These are phyloP conservation scores for Nemoura dubitans DNA, from an alignment of 2,888 invertebrate species.

Conservation along the genomic window DNA sequence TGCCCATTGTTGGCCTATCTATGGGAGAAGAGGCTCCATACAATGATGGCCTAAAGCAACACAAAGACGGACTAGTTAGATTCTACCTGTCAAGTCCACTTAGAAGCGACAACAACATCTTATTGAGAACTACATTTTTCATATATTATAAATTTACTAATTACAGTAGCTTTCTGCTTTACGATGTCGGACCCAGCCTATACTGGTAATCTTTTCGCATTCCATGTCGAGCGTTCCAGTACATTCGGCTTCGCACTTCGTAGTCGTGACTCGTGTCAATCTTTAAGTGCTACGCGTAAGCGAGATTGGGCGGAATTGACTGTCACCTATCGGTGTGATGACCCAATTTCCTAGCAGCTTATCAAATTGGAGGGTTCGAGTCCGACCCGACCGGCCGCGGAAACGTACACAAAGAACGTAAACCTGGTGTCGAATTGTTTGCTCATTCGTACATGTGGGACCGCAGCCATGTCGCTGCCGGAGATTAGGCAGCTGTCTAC, in stretches of 20 bases:
- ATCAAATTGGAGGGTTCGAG: background rate
- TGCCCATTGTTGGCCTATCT: conserved; percentile 7
- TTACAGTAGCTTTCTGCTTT: background rate
- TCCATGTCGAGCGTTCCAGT: too few species aligned
- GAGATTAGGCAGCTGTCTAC: background rate
- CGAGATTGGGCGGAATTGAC: background rate
- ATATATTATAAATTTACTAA: background rate
- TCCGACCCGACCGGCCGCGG: background rate
- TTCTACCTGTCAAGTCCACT: background rate
- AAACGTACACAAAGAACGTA: background rate
- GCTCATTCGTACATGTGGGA: background rate
- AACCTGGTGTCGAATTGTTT: background rate
- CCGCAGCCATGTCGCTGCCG: background rate
- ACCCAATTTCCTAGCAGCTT: background rate
- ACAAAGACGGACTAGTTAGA: background rate
- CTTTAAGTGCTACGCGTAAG: background rate
- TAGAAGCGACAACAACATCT: background rate
- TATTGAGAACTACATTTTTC: background rate
- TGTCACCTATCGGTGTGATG: background rate
- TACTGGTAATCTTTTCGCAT: background rate
- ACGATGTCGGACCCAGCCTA: background rate
- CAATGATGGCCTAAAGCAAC: background rate
- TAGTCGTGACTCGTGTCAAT: too few species aligned
- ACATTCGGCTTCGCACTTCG: too few species aligned
- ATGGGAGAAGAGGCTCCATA: background rate